Percentiles rank a stretch among this genome's conserved stretches.
These are phyloP conservation scores for Seriola dumerili DNA, from an alignment of 2,113 vertebrate species.

Conservation along the genomic window DNA sequence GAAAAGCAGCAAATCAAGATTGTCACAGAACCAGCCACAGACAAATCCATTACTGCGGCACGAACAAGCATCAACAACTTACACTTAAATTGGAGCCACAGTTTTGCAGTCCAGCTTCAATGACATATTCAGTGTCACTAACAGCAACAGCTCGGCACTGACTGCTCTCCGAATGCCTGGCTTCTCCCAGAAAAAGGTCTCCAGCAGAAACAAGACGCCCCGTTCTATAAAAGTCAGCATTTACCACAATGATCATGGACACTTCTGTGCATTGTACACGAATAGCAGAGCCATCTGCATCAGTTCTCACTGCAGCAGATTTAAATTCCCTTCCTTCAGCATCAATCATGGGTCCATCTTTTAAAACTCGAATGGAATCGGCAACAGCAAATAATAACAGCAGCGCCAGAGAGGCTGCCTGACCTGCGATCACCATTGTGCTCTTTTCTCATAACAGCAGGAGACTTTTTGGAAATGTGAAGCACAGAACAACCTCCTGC, in stretches of 20 bases:
- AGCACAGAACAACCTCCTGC: neutral
- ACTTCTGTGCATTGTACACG: slow-evolving; percentile 42
- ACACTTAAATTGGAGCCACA: slow-evolving; percentile 61
- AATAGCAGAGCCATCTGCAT: neutral
- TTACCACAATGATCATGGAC: slow-evolving; percentile 46
- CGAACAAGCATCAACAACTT: neutral
- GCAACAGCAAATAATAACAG: neutral
- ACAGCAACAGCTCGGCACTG: slow-evolving; percentile 27
- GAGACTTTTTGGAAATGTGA: neutral
- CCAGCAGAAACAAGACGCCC: slow-evolving; percentile 10
- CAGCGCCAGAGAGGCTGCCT: slow-evolving; percentile 6
- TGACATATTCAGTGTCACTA: slow-evolving; percentile 30
- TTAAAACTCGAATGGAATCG: slow-evolving; percentile 32
- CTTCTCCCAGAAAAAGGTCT: slow-evolving; percentile 52
- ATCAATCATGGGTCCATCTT: slow-evolving; percentile 56
- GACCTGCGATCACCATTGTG: neutral
- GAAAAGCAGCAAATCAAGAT: neutral
- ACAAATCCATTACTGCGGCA: neutral
- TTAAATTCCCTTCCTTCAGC: slow-evolving; percentile 62
- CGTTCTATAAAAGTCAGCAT: slow-evolving; percentile 26
- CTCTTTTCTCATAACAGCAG: neutral
- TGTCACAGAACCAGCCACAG: neutral
- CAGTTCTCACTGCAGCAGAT: neutral
- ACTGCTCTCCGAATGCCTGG: neutral
- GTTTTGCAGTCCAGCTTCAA: slow-evolving; percentile 52